Base-by-base conservation (phyloP, 2,888 invertebrate species). In the Ectobius pallidus region DNA sequence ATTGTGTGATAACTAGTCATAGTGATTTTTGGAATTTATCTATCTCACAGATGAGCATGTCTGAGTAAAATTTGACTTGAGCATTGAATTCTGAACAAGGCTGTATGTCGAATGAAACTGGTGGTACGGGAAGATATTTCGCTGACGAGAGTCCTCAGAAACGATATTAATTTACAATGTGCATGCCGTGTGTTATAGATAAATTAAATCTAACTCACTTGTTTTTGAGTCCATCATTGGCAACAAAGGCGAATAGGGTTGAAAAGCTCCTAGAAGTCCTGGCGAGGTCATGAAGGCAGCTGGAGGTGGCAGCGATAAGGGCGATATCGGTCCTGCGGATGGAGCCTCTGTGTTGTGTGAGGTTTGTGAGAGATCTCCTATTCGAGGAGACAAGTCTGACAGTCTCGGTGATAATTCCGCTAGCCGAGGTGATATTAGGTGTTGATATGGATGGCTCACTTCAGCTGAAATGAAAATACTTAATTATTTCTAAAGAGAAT, bases 191-290 rank as follows among this genome's bases (percentile, higher is more conserved):
- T n/a, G n/a, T n/a, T n/a, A n/a, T n/a, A n/a, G n/a, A n/a, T n/a
- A n/a, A n/a, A n/a, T n/a, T n/a, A n/a, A n/a, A 34, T 34, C 6
- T 34, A 34, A 34, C 72, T 72, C 39, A 74, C 74, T 55, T 25
- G 58, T 44, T 20, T 52, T 55, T 34, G 69, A 52, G 32, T 75
- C 75, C 34, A 71, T 25, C 18, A 74, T 58, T 4, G 74, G 70
- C 20, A 72, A 39, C 9, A 75, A 25, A 20, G 72, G 70, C 20
- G 73, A 70, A 46, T 74, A 73, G 6, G 74, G 63, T 18, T 67
- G 75, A 61, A 73, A 73, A 25, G 69, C 71, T 6, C 73, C 74
- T 27, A 75, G 42, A 3, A 75, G 63, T 1, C 55, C 42, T 1
- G 58, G 71, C 1, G 69, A 65, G 3, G 70, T 20, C 67, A 74